phyloP scores from a whole-genome alignment of 2,797 vertebrate genomes.

The Malurus splendens region DNA sequence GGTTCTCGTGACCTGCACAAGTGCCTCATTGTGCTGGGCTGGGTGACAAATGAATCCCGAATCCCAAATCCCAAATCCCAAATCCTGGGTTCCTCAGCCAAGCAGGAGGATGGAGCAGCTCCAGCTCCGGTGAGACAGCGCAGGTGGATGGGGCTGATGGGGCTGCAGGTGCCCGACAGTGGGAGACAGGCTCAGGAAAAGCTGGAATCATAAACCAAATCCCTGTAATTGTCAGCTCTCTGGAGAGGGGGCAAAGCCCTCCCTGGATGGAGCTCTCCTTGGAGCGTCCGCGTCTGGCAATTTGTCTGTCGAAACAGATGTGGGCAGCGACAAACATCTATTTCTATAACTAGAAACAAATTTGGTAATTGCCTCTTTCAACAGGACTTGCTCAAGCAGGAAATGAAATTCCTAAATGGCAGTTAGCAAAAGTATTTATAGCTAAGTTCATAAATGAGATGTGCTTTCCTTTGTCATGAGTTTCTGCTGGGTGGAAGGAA shows the following conservation, averaged over 20 bases:
- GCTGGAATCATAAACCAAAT: neutral
- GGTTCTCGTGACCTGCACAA: neutral
- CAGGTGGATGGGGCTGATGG: neutral
- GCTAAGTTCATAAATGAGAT: slow-evolving; percentile 63
- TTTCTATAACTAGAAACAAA: slow-evolving; percentile 78
- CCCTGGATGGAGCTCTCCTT: slow-evolving; percentile 36
- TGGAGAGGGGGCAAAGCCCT: slow-evolving; percentile 28
- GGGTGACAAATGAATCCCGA: neutral
- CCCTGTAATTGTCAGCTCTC: neutral
- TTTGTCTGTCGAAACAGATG: slow-evolving; percentile 79
- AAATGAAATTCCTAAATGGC: slow-evolving; percentile 69
- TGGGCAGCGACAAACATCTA: slow-evolving; percentile 74
- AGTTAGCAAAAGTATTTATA: slow-evolving; percentile 70
- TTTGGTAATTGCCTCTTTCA: slow-evolving; percentile 73
- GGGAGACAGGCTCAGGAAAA: neutral
- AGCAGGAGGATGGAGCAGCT: neutral
- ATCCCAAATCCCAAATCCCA: no score
- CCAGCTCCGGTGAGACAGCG: fast-evolving
- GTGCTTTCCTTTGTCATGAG: slow-evolving; percentile 48
- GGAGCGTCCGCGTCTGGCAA: slow-evolving; percentile 54
- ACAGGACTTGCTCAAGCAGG: slow-evolving; percentile 70
- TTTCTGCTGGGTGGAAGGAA: slow-evolving; percentile 38
- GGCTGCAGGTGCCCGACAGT: neutral
- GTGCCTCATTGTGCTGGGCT: neutral
- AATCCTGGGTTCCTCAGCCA: neutral